Conservation (phyloP, 2,797 vertebrate species). For the Urophycis tenuis region DNA sequence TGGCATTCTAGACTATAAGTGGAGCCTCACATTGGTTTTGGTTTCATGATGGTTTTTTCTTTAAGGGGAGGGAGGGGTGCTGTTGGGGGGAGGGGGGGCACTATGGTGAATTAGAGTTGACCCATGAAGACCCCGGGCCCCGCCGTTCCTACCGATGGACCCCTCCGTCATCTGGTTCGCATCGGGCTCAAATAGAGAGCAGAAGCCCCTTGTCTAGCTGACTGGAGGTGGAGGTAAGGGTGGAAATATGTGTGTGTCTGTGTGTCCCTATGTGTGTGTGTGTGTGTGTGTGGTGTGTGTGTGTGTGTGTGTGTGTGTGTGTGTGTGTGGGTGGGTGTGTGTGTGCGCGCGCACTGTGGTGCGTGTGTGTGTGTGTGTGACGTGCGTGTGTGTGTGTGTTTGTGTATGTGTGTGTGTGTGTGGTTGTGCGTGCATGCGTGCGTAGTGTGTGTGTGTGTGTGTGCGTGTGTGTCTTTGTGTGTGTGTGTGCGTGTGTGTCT, state of each 20-base stretch:
- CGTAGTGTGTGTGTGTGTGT: slow-evolving; percentile 2
- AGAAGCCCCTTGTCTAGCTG: slow-evolving; percentile 40
- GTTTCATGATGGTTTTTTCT: background rate
- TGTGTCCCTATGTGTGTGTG: slow-evolving; percentile 21
- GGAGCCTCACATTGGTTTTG: slow-evolving; percentile 35
- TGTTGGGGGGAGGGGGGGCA: slow-evolving; percentile 24
- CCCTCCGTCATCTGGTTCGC: slow-evolving; percentile 67
- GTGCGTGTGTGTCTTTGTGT: slow-evolving; percentile 12
- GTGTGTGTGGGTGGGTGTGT: background rate
- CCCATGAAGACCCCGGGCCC: slow-evolving; percentile 63
- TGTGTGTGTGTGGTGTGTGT: slow-evolving; percentile 3
- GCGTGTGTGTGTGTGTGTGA: slow-evolving; percentile 8
- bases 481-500: slow-evolving; percentile 16
- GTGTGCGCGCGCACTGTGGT: too few species aligned
- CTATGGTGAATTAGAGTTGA: slow-evolving; percentile 69
- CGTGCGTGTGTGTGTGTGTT: background rate
- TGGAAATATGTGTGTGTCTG: slow-evolving; percentile 4
- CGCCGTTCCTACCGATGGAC: slow-evolving; percentile 58
- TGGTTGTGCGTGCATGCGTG: background rate
- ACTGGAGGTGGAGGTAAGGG: slow-evolving; percentile 29
- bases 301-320: slow-evolving; percentile 23
- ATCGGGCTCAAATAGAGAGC: slow-evolving; percentile 54
- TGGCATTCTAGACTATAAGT: slow-evolving; percentile 66
- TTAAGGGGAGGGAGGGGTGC: background rate
- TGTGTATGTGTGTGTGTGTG: slow-evolving; percentile 19